These are phyloP conservation scores for Cassiopea andromeda DNA, from an alignment of 30 jellyfish, hydroid and myxozoan genomes.

Conservation along the genomic window DNA sequence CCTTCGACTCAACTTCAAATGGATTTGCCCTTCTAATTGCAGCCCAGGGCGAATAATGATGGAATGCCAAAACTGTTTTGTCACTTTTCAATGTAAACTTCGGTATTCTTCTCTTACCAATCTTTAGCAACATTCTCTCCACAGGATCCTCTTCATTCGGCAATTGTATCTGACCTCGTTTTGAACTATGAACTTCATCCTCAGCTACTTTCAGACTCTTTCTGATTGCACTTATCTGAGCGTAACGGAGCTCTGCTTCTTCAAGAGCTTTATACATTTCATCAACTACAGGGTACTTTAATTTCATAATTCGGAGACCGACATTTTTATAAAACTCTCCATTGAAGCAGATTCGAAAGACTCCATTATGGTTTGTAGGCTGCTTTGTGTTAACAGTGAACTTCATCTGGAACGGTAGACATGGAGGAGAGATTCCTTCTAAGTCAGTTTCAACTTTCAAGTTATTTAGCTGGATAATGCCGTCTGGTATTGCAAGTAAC, in stretches of 20 bases:
- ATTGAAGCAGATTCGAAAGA: constrained; percentile 31
- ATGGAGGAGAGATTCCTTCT: constrained; percentile 16
- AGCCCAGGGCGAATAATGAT: constrained; percentile 63
- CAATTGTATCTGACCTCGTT: not conserved
- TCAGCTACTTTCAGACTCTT: constrained; percentile 9
- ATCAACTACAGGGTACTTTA: constrained; percentile 8
- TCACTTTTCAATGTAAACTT: constrained; percentile 20
- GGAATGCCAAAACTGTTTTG: constrained; percentile 26
- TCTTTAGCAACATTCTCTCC: constrained; percentile 1
- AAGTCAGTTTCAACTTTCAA: constrained; percentile 8
- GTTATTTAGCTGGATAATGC: not conserved
- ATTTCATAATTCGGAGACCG: constrained; percentile 7
- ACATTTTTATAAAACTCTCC: constrained; percentile 50
- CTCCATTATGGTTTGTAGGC: not conserved
- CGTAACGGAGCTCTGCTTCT: constrained; percentile 47
- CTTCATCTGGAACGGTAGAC: constrained; percentile 25
- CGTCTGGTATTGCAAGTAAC: constrained; percentile 15
- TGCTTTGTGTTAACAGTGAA: constrained; percentile 10
- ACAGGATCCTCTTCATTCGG: not conserved
- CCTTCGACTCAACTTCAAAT: not conserved
- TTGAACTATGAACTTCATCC: not conserved
- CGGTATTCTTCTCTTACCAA: constrained; percentile 18
- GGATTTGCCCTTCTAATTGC: constrained; percentile 24
- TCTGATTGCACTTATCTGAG: not conserved
- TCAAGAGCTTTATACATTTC: constrained; percentile 43